Evolutionary conservation across 2,888 invertebrate species (phyloP).

Genomic region (Hydriomena furcata): DNA sequence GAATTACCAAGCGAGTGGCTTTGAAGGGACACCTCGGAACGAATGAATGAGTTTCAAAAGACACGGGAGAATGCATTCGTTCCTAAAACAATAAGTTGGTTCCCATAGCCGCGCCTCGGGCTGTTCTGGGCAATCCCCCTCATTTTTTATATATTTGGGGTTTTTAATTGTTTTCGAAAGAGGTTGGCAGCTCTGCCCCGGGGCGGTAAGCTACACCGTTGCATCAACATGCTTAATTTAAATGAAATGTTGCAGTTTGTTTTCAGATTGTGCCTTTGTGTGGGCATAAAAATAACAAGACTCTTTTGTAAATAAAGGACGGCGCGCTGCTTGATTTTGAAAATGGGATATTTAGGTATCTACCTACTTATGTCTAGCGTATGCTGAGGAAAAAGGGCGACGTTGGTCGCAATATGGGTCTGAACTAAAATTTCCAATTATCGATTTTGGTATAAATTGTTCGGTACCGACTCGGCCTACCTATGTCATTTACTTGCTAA

Average conservation of each 20-base stretch:
- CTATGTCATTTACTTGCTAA: too few relatives aligned
- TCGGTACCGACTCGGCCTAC: too few relatives aligned
- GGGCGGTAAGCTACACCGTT: conserved; percentile 60
- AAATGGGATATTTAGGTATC: background rate
- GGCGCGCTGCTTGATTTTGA: background rate
- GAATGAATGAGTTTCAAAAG: conserved; percentile 45
- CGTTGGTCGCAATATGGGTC: too few relatives aligned
- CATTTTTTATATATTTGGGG: conserved; percentile 54
- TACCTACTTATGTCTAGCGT: too few relatives aligned
- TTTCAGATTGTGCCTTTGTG: conserved; percentile 37
- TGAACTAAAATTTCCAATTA: too few relatives aligned
- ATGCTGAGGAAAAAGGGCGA: too few relatives aligned
- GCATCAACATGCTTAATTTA: conserved; percentile 49
- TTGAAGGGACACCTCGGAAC: conserved; percentile 41
- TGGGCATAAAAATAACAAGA: conserved; percentile 5
- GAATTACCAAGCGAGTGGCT: conserved; percentile 44
- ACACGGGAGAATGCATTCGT: conserved; percentile 39
- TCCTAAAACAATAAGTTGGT: conserved; percentile 60
- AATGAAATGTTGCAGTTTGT: conserved; percentile 45
- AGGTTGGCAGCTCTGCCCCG: conserved; percentile 68
- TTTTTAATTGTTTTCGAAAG: conserved; percentile 75
- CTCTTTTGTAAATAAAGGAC: conserved; percentile 31
- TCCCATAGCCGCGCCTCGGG: conserved; percentile 72
- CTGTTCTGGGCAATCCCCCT: conserved; percentile 36
- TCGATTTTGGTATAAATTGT: too few relatives aligned